These are phyloP conservation scores for Aptenodytes patagonicus DNA, from an alignment of 2,113 vertebrate genomes.

Conservation along the genomic window DNA sequence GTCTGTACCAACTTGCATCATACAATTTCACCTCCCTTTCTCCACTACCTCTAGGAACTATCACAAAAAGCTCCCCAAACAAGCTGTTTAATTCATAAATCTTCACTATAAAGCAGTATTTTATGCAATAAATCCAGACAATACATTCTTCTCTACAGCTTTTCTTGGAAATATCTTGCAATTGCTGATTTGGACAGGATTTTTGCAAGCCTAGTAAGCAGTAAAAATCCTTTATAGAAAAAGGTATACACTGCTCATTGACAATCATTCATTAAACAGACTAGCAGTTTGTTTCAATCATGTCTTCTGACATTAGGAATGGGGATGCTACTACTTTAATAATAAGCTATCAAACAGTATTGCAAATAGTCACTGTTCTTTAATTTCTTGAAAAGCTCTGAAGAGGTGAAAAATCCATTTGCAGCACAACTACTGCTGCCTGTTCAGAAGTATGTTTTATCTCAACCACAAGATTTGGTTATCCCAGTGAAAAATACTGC, in stretches of 20 bases:
- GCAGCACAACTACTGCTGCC: neutral
- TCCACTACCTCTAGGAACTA: neutral
- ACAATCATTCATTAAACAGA: neutral
- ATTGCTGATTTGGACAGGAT: neutral
- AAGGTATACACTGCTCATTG: fast-evolving
- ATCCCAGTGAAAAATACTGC: neutral
- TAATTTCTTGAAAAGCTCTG: neutral
- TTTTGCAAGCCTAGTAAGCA: neutral
- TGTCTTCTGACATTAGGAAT: neutral
- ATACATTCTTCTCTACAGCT: neutral
- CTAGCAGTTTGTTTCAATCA: neutral
- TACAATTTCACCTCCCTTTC: neutral
- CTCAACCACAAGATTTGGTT: neutral
- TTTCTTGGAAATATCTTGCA: neutral
- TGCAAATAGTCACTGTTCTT: neutral
- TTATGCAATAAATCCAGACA: neutral
- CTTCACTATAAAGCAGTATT: neutral
- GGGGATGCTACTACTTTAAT: neutral
- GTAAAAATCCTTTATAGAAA: neutral
- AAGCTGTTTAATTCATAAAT: neutral
- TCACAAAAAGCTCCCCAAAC: neutral
- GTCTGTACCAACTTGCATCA: neutral
- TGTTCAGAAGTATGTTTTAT: neutral
- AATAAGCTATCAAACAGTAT: neutral
- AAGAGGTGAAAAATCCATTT: neutral